phyloP scores from a whole-genome alignment of 2,888 invertebrate species.

The Erebia aethiops region DNA sequence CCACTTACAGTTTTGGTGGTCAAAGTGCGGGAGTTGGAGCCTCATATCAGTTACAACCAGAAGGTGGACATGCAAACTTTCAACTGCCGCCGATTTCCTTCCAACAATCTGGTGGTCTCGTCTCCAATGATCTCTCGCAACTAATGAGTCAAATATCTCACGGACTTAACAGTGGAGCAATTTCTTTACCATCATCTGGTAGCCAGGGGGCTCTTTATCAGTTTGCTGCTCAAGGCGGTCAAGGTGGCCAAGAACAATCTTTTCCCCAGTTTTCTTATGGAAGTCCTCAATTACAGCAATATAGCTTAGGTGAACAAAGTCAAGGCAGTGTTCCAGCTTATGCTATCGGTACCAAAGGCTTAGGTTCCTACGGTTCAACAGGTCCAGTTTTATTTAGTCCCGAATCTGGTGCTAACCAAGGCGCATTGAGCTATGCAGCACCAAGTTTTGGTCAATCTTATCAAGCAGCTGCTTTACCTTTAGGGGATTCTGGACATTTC shows the following conservation, averaged over 20 bases:
- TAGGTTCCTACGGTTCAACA: constrained; percentile 70
- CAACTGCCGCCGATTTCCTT: constrained; percentile 70
- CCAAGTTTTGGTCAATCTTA: constrained; percentile 45
- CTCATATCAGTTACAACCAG: constrained; percentile 57
- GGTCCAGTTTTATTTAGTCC: constrained; percentile 74
- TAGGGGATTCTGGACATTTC: constrained; percentile 49
- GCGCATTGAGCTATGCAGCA: constrained; percentile 52
- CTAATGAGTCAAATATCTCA: constrained; percentile 73
- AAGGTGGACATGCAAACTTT: constrained; percentile 60
- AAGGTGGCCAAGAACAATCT: constrained; percentile 58
- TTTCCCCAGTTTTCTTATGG: constrained; percentile 62
- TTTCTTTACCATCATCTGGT: constrained; percentile 60
- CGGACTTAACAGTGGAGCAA: constrained; percentile 64
- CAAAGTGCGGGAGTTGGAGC: constrained; percentile 56
- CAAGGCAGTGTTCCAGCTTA: constrained; percentile 63
- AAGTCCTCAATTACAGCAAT: constrained; percentile 60
- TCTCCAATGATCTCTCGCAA: constrained; percentile 64
- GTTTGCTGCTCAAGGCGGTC: constrained; percentile 53
- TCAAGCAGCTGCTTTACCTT: constrained; percentile 50
- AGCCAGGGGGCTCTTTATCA: constrained; percentile 60
- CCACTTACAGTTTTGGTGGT: constrained; percentile 33
- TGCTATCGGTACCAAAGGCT: constrained; percentile 70
- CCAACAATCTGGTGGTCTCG: constrained; percentile 58
- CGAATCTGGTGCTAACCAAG: constrained; percentile 53
- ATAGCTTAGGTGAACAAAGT: constrained; percentile 57